Evolutionary conservation across 2,113 vertebrate genomes (phyloP).

Genomic region (Caretta caretta): DNA sequence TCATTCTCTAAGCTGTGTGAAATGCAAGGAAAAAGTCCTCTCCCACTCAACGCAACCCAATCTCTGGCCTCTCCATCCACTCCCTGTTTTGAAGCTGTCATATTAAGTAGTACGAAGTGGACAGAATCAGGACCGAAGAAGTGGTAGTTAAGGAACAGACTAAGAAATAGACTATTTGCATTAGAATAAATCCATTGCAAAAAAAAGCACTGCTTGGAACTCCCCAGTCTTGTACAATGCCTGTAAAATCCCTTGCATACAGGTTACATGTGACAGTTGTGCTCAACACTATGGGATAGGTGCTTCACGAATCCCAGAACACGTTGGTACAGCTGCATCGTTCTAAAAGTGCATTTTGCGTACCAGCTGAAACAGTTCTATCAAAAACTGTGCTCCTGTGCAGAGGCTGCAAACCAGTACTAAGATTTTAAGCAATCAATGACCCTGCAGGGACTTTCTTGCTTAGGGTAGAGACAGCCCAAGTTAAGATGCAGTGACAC

Average conservation of each 20-base stretch:
- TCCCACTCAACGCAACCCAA: not conserved
- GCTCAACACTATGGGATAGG: not conserved
- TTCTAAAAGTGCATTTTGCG: not conserved
- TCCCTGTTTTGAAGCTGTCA: not conserved
- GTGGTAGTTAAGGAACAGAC: constrained; percentile 10
- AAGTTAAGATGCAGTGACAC: not conserved
- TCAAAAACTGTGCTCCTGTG: not conserved
- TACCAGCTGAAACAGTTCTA: not conserved
- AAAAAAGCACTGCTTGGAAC: not conserved
- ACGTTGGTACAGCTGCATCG: accelerated
- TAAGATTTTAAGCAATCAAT: not conserved
- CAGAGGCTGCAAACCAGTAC: constrained; percentile 5
- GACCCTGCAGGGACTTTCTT: not conserved
- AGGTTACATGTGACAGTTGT: not conserved
- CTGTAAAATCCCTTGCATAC: constrained; percentile 11
- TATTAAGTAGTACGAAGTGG: constrained; percentile 11
- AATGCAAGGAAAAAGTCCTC: not conserved
- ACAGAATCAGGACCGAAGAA: not conserved
- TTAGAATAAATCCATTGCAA: not conserved
- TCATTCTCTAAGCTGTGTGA: not conserved
- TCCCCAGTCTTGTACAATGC: not conserved
- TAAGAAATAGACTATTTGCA: not conserved
- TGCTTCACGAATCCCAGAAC: accelerated
- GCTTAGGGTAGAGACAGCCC: not conserved
- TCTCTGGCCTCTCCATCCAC: not conserved